These are phyloP conservation scores for Nebria ingens DNA, from an alignment of 1,140 invertebrate genomes.

Conservation along the genomic window DNA sequence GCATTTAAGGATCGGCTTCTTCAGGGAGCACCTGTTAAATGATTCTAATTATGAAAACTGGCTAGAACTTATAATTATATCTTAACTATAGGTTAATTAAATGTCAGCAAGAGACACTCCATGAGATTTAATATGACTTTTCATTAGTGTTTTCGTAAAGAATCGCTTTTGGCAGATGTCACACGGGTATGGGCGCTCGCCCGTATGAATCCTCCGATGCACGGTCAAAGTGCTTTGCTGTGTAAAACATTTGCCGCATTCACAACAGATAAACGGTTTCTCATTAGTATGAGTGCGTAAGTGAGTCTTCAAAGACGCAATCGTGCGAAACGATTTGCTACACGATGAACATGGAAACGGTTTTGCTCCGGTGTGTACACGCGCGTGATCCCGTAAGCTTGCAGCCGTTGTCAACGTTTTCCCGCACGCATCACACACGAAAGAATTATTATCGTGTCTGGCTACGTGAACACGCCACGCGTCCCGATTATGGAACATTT, in stretches of 20 bases:
- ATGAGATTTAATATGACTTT: constrained; percentile 17
- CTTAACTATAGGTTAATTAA: too few species aligned
- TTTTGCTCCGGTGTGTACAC: constrained; percentile 35
- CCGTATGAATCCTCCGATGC: constrained; percentile 35
- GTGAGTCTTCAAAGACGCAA: constrained; percentile 36
- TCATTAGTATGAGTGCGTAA: constrained; percentile 39
- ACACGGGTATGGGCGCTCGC: constrained; percentile 27
- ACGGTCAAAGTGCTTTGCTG: constrained; percentile 26
- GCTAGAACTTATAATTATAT: too few species aligned
- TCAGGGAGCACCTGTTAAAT: too few species aligned
- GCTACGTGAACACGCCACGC: not conserved
- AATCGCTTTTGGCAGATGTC: constrained; percentile 21
- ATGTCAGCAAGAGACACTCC: constrained; percentile 9
- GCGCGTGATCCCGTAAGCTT: constrained; percentile 22
- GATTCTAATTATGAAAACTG: too few species aligned
- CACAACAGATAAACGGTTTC: constrained; percentile 35
- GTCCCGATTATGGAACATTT: not conserved
- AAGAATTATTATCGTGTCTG: not conserved
- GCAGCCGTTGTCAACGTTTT: constrained; percentile 21
- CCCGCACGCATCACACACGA: constrained; percentile 13
- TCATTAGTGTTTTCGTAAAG: constrained; percentile 19
- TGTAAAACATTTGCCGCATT: constrained; percentile 47
- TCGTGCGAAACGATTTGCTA: constrained; percentile 14
- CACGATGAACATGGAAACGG: constrained; percentile 42
- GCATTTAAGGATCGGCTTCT: too few species aligned